Base-by-base conservation (phyloP, 2,888 invertebrate species). In the Sarcophaga carnaria region DNA sequence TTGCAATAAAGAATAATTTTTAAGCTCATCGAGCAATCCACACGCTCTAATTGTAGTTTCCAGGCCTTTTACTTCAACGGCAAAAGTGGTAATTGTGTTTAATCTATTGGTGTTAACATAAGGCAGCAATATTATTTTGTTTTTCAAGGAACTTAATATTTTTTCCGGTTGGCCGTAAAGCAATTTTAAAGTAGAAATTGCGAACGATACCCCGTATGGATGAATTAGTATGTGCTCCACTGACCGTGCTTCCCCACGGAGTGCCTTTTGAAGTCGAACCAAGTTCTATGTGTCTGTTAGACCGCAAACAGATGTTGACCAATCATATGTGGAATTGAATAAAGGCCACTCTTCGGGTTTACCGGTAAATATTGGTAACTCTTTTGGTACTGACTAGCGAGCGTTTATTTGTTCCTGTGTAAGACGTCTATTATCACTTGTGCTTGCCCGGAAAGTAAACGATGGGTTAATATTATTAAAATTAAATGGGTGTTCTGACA, bases 301-400 rank as follows among this genome's bases (percentile, higher is more conserved):
- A 20, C 80, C 85, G 60, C 85, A 88, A 3, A 88, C 63, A 12
- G 25, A 54, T 5, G 83, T 88, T 2, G 86, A 85, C 84, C 81
- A 86, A 49, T 82, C 70, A 37, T 70, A 85, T 2, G 85, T 82
- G 6, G 87, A 80, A 59, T 70, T 80, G 47, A 87, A 87, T 14
- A 83, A 54, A 6, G 84, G 86, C 82, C 83, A 88, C 22, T 83
- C 88, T 14, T 75, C 79, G 8, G 80, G 82, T 14, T 71, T 76
- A 12, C 82, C 82, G 22, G 80, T 62, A 64, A 79, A 88, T 60
- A 22, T 74, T 59, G 76, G 85, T 70, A 84, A 66, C 14, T 82
- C 70, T 63, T 77, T 87, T 59, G 76, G 78, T 27, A 79, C 74
- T 12, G 87, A 70, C n/a, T 71, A 59, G n/a, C 64, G 70, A 20